A percentile compares a stretch with the other conserved stretches of the same genome.
Evolutionary conservation across 2,888 invertebrate genomes (phyloP).

Genomic region (Rhimphoctona megacephalus): DNA sequence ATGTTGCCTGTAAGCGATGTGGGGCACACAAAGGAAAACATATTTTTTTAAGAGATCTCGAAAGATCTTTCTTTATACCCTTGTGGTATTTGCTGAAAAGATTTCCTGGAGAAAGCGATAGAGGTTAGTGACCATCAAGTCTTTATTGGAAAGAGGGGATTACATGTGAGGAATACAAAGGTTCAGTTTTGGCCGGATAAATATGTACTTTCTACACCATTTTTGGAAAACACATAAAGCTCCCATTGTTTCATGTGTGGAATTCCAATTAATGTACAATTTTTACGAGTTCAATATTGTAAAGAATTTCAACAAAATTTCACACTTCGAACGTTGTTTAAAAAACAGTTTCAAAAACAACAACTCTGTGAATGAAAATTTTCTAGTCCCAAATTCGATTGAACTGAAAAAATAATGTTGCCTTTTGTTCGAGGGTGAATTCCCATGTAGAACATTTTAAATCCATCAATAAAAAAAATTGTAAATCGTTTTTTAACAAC

Average conservation of each 20-base stretch:
- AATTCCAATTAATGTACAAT: constrained; percentile 51
- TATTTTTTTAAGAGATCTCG: constrained; percentile 21
- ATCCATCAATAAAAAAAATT: too few relatives aligned
- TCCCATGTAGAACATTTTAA: too few relatives aligned
- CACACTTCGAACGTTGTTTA: not conserved
- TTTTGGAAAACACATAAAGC: constrained; percentile 64
- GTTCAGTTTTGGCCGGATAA: not conserved
- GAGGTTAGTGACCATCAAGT: not conserved
- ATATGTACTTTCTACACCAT: constrained; percentile 3
- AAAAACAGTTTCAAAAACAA: not conserved
- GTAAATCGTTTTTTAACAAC: too few relatives aligned
- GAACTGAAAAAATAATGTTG: too few relatives aligned
- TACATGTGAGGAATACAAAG: constrained; percentile 10
- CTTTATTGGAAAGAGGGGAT: not conserved
- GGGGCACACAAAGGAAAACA: constrained; percentile 29
- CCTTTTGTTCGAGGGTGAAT: too few relatives aligned
- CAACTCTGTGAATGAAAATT: too few relatives aligned
- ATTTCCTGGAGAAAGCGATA: constrained; percentile 16
- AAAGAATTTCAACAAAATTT: not conserved
- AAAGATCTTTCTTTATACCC: not conserved
- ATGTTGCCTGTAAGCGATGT: constrained; percentile 74
- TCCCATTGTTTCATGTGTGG: constrained; percentile 48
- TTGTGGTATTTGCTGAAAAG: constrained; percentile 20
- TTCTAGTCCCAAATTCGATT: too few relatives aligned
- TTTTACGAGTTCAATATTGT: not conserved